Evolutionary conservation across 1,140 invertebrate genomes (phyloP), one percentile per base, ranked within the genome.

Genomic region (Oreohelix idahoensis): DNA sequence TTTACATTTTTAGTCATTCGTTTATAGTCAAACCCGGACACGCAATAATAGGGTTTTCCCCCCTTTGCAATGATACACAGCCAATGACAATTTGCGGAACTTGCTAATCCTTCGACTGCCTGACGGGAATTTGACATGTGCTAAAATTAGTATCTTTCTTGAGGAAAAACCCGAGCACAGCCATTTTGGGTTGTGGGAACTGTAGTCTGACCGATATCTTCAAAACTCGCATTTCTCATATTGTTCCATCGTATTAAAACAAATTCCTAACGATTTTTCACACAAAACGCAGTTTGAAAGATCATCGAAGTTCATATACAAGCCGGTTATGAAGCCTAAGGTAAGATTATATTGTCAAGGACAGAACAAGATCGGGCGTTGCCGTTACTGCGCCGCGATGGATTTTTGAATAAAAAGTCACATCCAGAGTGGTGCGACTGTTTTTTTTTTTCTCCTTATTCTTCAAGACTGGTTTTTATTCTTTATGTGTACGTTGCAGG

Each of bases 51-150:
- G 26, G 73, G 73, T 36, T 75, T 75, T 75, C 45, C 73, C 73
- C 73, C 73, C 73, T 45, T 75, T 26, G n/a, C 20, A 1, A 1
- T 42, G n/a, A 38, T 10, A 1, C 2, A 10, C 42, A 8, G 39
- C 76, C 76, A 78, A 78, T 78, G 49, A 78, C 23, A 58, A 36
- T 35, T 58, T 78, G 76, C 76, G 76, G 76, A 78, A 78, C 76
- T 78, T 35, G 76, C 29, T 53, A 20, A 36, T 13, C 32, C 51
- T 36, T 23, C 76, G 35, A 58, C 51, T 15, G 76, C 76, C 76
- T 78, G 76, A 78, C 76, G 76, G 76, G 76, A 78, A 78, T 78
- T 78, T 78, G 76, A 78, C 76, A 29, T 78, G 5, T 63, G 11
- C 76, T 78, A 78, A 78, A 36, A 32, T 78, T 78, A 78, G 76